phyloP scores from a whole-genome alignment of 2,888 invertebrate genomes.

The Zonitis immaculata region DNA sequence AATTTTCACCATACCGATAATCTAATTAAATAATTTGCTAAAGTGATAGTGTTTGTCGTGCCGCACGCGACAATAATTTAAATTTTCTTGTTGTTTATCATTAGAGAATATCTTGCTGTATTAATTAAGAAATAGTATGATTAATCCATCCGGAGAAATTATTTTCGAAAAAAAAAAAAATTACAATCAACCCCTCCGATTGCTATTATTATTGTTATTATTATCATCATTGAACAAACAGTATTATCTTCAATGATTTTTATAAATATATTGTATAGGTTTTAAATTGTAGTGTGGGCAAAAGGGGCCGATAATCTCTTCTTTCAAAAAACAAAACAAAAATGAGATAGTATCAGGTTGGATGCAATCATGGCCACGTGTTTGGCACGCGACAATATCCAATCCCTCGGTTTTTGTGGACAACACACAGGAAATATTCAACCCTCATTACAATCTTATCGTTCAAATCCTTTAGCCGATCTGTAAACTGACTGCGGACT shows the following conservation, averaged over 20 bases:
- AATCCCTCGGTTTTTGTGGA: slow-evolving; percentile 26
- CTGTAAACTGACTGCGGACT: slow-evolving; percentile 42
- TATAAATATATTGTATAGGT: slow-evolving; percentile 17
- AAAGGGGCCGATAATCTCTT: slow-evolving; percentile 17
- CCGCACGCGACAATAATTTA: slow-evolving; percentile 9
- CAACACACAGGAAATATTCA: slow-evolving; percentile 37
- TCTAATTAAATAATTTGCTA: slow-evolving; percentile 10
- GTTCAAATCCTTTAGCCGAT: slow-evolving; percentile 43
- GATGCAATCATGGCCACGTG: slow-evolving; percentile 35
- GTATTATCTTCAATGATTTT: slow-evolving; percentile 4
- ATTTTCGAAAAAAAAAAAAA: not conserved
- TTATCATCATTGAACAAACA: slow-evolving; percentile 4
- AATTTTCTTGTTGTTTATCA: slow-evolving; percentile 7
- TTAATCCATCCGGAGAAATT: not conserved
- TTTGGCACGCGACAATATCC: slow-evolving; percentile 30
- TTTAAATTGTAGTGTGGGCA: slow-evolving; percentile 16
- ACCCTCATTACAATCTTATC: slow-evolving; percentile 44
- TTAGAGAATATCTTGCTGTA: not conserved
- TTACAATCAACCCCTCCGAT: not conserved
- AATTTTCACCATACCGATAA: slow-evolving; percentile 5
- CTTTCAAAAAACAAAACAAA: too few species aligned
- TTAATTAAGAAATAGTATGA: not conserved
- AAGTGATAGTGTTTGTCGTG: slow-evolving; percentile 7
- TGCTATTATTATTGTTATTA: not conserved
- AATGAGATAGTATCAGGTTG: slow-evolving; percentile 32